Base-by-base conservation (phyloP, 2,797 vertebrate genomes). In the Leptatherina wallacei region DNA sequence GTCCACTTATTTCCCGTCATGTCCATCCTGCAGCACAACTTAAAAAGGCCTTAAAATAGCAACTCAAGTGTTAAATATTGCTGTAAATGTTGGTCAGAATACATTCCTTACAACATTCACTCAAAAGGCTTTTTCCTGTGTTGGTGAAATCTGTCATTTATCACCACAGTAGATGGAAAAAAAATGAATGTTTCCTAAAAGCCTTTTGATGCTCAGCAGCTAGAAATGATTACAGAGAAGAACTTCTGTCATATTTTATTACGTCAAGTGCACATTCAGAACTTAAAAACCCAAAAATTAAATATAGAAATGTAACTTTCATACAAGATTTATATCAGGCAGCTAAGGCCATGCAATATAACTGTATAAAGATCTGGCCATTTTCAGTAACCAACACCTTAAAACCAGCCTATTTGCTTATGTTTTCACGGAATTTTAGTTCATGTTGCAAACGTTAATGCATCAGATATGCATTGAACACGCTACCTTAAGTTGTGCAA, bases 1-100 rank as follows among this genome's bases (percentile, higher is more conserved):
- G 51, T 65, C 47, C 9, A 10, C 63, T 74, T 61, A 38, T 54
- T 65, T 62, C 55, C 49, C 55, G 27, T 58, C 56, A 27, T 8
- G 11, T 78, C 61, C 29, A 63, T 44, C 3, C 2, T 65, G 69
- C 75, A 75, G 66, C 77, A 71, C 38, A 82, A 75, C 32, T 65
- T 74, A 72, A 86, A 88, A 87, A 74, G 30, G 73, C 74, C 87
- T 85, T 86, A 89, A 89, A 87, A 85, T 69, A 83, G 70, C 77
- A 55, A 85, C 13, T 63, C 4, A 24, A 78, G 47, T 68, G 22
- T 78, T 69, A 74, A 79, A 78, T 61, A 69, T 16, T 60, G 63
- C 32, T 65, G 62, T 60, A 70, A 29, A 76, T 52, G 35, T 42
- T 44, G 38, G 60, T 77, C 13, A 29, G 66, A 77, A 57, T 49